Percentiles rank a stretch among this genome's conserved stretches.
phyloP scores from a whole-genome alignment of 1,140 invertebrate genomes.

The Helicoverpa armigera region DNA sequence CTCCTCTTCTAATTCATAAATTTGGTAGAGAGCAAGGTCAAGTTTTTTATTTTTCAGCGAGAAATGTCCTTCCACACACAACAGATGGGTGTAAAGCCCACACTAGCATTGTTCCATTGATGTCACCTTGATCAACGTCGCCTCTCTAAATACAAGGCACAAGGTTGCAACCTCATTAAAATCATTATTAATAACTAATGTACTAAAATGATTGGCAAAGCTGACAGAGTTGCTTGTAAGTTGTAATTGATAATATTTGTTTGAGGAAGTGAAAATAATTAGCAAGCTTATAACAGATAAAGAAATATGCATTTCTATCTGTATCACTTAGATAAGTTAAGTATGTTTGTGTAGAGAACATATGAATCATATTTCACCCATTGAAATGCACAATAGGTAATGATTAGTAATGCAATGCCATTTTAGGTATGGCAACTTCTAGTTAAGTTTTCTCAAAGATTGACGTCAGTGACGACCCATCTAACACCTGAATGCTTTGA shows the following conservation, averaged over 20 bases:
- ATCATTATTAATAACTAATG: constrained; percentile 30
- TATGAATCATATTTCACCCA: no score
- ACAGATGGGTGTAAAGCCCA: constrained; percentile 38
- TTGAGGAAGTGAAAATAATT: no score
- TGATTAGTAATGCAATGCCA: no score
- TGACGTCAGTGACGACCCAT: neutral
- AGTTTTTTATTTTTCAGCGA: neutral
- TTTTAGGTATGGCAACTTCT: no score
- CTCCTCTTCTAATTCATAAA: no score
- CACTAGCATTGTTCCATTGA: constrained; percentile 38
- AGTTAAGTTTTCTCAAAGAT: neutral
- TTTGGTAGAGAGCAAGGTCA: no score
- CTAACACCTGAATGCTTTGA: no score
- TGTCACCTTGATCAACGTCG: constrained; percentile 42
- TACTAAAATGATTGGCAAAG: constrained; percentile 16
- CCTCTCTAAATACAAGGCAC: constrained; percentile 41
- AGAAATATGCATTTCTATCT: no score
- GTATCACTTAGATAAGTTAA: no score
- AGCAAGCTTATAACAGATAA: no score
- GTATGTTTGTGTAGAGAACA: no score
- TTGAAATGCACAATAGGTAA: no score
- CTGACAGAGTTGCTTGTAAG: constrained; percentile 11
- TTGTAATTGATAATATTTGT: neutral
- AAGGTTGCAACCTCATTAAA: constrained; percentile 47
- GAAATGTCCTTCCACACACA: neutral